Base-by-base conservation (phyloP, 2,797 vertebrate species). In the Morus bassanus region DNA sequence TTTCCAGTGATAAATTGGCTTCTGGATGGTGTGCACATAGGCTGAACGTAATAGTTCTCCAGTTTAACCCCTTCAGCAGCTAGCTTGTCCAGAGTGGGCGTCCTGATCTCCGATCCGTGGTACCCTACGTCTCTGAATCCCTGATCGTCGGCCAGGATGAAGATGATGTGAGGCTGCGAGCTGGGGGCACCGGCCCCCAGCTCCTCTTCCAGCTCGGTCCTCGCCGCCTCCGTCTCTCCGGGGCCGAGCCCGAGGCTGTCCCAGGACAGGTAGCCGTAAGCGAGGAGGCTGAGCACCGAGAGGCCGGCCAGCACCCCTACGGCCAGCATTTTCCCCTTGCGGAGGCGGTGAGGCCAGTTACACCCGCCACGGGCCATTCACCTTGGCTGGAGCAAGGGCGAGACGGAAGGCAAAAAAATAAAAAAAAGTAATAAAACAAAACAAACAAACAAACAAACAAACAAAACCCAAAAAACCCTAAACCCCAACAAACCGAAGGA, bases 1-100 rank as follows among this genome's bases (percentile, higher is more conserved):
- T 99, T 99, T 97, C 99, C 99, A 93, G 99, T 99, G 98, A 99
- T 99, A 93, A 99, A 97, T 45, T 99, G 99, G 97, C 99, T 99
- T 97, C 99, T 98, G 96, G 99, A 99, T 3, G 99, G 99, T 28
- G 99, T 99, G 97, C 99, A 99, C 74, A 99, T 99, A 30, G 99
- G 99, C 96, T 99, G 99, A 45, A 99, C 99, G 9, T 99, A 99
- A 96, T 99, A 99, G 89, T 99, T 99, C 98, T 99, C 99, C 98
- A 99, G 98, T 76, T 99, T 99, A 51, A 99, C 99, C 46, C 99
- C 99, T 96, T 99, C 98, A 0, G 98, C 98, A 2, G 99, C 99
- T 50, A 99, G 98, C 89, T 97, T 98, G 98, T 99, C 99, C 95
- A 99, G 98, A 2, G 99, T 99, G n/a, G 99, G 99, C 4, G 99